Conservation (phyloP, 2,113 vertebrate genomes). For the Grantiella picta region DNA sequence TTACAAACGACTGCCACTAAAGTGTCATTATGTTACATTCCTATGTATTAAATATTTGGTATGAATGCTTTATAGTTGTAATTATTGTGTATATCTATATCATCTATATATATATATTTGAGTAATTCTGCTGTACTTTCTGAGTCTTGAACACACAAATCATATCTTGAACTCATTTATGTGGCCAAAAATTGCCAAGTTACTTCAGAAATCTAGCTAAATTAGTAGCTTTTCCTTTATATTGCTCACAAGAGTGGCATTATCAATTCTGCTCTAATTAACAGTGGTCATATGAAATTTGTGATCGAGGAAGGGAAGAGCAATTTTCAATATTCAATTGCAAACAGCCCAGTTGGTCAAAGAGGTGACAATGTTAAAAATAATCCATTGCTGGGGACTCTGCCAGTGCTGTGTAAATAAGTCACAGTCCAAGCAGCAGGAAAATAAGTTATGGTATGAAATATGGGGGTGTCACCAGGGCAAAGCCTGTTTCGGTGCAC, state of each 20-base stretch:
- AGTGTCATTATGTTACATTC: background rate
- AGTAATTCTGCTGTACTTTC: background rate
- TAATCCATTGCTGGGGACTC: background rate
- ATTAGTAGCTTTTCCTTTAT: accelerated
- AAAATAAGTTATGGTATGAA: background rate
- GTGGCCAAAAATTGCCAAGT: background rate
- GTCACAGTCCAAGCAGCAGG: background rate
- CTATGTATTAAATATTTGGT: background rate
- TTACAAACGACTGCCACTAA: too few species aligned
- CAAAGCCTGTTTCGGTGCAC: background rate
- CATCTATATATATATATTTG: background rate
- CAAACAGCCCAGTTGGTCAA: background rate
- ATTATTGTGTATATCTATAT: background rate
- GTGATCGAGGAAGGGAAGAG: background rate
- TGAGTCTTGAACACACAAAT: background rate
- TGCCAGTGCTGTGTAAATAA: background rate
- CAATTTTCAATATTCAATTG: background rate
- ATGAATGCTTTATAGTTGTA: background rate
- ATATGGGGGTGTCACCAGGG: background rate
- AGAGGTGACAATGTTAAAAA: background rate
- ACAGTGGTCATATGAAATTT: background rate
- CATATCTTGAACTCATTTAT: background rate
- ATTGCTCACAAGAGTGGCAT: background rate
- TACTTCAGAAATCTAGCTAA: background rate
- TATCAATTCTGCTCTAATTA: background rate